Base-by-base conservation (phyloP, 2,888 invertebrate species). In the Philonicus albiceps region DNA sequence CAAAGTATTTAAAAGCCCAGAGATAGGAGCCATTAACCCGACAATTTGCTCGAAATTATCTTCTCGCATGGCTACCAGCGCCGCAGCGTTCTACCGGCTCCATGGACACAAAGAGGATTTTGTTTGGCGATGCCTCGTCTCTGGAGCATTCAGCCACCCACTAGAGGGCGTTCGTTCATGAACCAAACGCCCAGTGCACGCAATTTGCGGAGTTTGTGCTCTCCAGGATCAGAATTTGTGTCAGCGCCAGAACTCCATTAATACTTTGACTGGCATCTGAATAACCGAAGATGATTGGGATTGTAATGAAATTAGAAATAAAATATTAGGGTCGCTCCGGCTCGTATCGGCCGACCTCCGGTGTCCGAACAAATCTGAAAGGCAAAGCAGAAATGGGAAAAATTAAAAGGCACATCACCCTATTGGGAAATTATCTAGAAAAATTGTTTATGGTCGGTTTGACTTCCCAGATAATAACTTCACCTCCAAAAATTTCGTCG, bases 371-470 rank as follows among this genome's bases (percentile, higher is more conserved):
- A n/a, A 53, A 78, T 34, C 78, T 49, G 16, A 5, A 78, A 78
- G 49, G 37, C 27, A 78, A 53, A 13, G 22, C 43, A 49, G 43
- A 78, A 30, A 78, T 34, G 81, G 53, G 81, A 34, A 81, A 81
- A 81, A 55, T 81, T 81, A 55, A 81, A 81, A 81, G 81, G 55
- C 49, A 19, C 78, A 78, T 78, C 78, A 78, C n/a, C 30, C 78
- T 43, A 49, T 78, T 43, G 78, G 78, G 81, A 81, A 55, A 81
- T 81, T 64, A 81, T 55, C 64, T 11, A 22, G 31, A 34, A 64
- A 81, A 81, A 81, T 81, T 53, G 81, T 81, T 81, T 81, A 81
- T 81, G 53, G 55, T 55, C 53, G 37, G 31, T 3, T 37, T 81
- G 80, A 80, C 81, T 55, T 80, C 53, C 30, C 37, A 53, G 80